Conservation (phyloP, 1,140 invertebrate species). For the Bathynomus jamesi region DNA sequence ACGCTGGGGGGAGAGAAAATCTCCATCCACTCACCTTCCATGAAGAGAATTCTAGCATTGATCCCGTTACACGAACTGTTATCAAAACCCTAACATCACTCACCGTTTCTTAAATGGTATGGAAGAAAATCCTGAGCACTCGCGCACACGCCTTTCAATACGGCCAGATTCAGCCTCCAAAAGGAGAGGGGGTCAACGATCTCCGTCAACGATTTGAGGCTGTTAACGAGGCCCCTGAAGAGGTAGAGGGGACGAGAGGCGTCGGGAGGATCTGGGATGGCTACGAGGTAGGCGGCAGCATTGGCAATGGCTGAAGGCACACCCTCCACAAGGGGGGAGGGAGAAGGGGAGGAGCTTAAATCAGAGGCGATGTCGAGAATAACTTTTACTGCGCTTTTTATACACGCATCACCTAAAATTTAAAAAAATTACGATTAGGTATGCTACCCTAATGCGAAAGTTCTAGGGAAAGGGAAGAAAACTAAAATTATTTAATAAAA, state of each 20-base stretch:
- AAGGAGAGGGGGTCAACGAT: constrained; percentile 50
- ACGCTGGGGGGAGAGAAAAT: too few relatives aligned
- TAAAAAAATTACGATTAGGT: constrained; percentile 12
- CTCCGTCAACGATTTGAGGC: constrained; percentile 61
- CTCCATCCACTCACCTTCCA: too few relatives aligned
- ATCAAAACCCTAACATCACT: constrained; percentile 12
- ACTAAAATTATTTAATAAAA: too few relatives aligned
- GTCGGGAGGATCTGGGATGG: constrained; percentile 57
- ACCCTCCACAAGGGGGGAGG: constrained; percentile 61
- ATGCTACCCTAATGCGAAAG: neutral
- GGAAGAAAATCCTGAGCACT: constrained; percentile 67
- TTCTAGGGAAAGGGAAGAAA: too few relatives aligned
- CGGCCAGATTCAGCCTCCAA: constrained; percentile 57
- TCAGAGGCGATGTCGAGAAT: constrained; percentile 70
- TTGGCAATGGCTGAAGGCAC: constrained; percentile 54
- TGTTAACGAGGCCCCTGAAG: constrained; percentile 62
- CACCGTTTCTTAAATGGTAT: constrained; percentile 74
- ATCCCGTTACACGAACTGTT: too few relatives aligned
- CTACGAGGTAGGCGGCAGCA: constrained; percentile 72
- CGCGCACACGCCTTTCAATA: constrained; percentile 63
- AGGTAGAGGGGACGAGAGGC: constrained; percentile 58
- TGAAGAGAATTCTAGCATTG: too few relatives aligned
- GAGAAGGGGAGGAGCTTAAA: constrained; percentile 64
- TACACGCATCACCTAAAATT: constrained; percentile 77
- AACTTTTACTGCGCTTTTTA: constrained; percentile 74